phyloP scores from a whole-genome alignment of 2,113 vertebrate genomes.

The Pelodiscus sinensis region DNA sequence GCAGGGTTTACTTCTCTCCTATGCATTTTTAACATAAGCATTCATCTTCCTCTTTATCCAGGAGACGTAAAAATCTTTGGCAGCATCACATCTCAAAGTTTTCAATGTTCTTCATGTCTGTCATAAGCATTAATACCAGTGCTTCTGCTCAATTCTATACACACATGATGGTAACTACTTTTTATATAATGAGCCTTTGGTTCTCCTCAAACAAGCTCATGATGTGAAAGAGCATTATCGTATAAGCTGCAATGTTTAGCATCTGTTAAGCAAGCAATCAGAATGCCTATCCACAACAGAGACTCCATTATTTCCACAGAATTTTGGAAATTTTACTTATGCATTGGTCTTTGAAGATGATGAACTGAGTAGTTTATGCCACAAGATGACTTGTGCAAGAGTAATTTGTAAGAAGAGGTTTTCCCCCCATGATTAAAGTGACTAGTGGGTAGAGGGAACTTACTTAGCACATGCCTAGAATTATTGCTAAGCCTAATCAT shows the following conservation, averaged over 20 bases:
- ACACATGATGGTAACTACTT: accelerated
- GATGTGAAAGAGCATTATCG: not conserved
- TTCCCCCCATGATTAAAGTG: not conserved
- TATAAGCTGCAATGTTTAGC: not conserved
- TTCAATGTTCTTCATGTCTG: not conserved
- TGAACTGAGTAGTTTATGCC: accelerated
- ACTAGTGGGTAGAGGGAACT: not conserved
- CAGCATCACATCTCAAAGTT: not conserved
- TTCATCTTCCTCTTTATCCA: not conserved
- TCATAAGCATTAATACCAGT: not conserved
- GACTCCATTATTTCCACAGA: not conserved
- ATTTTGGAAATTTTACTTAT: not conserved
- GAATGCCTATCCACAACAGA: not conserved
- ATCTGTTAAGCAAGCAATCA: not conserved
- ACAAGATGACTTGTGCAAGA: not conserved
- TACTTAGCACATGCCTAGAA: not conserved
- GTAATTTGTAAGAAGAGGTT: not conserved
- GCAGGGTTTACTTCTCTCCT: not conserved
- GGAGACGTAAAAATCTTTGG: not conserved
- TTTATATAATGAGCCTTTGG: not conserved
- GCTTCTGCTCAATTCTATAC: not conserved
- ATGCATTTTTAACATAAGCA: not conserved
- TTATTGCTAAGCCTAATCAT: conserved; percentile 32
- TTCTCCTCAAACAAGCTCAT: not conserved
- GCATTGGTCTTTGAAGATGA: not conserved